Evolutionary conservation across 2,888 invertebrate species (phyloP), one percentile per base, ranked within the genome.

Genomic region (Drosophila pseudotakahashii): DNA sequence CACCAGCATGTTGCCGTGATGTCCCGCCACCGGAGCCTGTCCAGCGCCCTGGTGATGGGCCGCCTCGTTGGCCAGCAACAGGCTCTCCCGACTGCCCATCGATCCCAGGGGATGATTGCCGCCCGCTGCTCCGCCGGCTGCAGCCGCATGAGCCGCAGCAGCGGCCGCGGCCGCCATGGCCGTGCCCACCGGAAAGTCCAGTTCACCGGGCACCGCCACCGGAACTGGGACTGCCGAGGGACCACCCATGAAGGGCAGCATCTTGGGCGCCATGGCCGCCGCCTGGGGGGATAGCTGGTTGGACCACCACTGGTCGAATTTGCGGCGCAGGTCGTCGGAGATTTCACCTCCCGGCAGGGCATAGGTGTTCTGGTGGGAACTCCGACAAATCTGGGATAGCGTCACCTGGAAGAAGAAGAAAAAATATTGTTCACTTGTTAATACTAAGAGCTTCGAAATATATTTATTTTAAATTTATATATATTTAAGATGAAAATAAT

Each of bases 291-390:
- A 94, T 53, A 96, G 94, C 89, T 96, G 96, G 61, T 95, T 94
- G 45, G 94, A 94, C 95, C 96, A 97, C 98, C 98, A 98, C 63
- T 96, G 95, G 90, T 98, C 98, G 92, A 98, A 98, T 91, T 97
- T 97, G 68, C 97, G 94, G 30, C 96, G 95, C 88, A 95, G 94
- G 55, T 98, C 98, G 78, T 98, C 98, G 0, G 95, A 94, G 9
- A 96, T 94, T 80, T 97, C 97, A 48, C 94, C 94, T 51, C 94
- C 93, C 1, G 91, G 90, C 78, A 95, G 94, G 4, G 95, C 94
- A 26, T 95, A 94, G 10, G 94, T 93, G 30, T 94, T 93, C 89
- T 95, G 93, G 90, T 95, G 94, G 54, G 95, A 95, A 19, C 96
- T 96, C 71, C 97, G 95, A 89, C 97, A 97, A 72, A 98, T 94